Percentiles rank a stretch among this genome's conserved stretches.
These are phyloP conservation scores for Acronicta aceris DNA, from an alignment of 2,888 invertebrate genomes.

Conservation along the genomic window DNA sequence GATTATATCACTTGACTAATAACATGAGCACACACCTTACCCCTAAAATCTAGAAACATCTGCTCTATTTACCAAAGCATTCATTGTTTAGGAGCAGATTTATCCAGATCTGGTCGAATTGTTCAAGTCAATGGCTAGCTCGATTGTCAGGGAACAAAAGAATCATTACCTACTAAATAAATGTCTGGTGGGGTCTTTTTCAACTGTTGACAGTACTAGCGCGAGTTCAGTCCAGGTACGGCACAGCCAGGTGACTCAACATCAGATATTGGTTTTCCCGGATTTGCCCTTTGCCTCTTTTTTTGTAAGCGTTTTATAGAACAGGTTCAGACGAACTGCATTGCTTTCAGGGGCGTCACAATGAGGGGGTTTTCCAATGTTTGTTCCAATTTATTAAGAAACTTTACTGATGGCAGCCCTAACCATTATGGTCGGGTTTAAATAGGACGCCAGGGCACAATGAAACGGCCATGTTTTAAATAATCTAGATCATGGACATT, in stretches of 20 bases:
- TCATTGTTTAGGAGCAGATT: constrained; percentile 2
- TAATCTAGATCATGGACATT: constrained; percentile 40
- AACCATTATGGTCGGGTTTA: constrained; percentile 5
- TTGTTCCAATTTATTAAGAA: no score
- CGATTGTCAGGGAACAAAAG: constrained; percentile 13
- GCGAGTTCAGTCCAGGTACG: constrained; percentile 6
- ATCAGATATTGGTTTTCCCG: no score
- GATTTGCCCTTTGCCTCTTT: no score
- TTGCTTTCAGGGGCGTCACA: no score
- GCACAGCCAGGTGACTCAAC: constrained; percentile 9
- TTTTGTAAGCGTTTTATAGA: no score
- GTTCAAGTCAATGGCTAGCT: background rate
- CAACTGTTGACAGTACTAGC: constrained; percentile 7
- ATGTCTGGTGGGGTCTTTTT: background rate
- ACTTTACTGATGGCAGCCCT: no score
- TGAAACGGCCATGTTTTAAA: constrained; percentile 23
- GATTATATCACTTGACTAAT: no score
- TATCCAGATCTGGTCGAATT: background rate
- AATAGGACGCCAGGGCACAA: constrained; percentile 31
- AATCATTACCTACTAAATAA: constrained; percentile 7
- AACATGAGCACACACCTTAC: no score
- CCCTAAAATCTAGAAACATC: background rate
- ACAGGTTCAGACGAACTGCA: no score
- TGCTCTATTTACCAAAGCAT: background rate
- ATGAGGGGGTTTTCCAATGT: no score